Conservation (phyloP, 2,888 invertebrate genomes). For the Trachelus iudaicus region DNA sequence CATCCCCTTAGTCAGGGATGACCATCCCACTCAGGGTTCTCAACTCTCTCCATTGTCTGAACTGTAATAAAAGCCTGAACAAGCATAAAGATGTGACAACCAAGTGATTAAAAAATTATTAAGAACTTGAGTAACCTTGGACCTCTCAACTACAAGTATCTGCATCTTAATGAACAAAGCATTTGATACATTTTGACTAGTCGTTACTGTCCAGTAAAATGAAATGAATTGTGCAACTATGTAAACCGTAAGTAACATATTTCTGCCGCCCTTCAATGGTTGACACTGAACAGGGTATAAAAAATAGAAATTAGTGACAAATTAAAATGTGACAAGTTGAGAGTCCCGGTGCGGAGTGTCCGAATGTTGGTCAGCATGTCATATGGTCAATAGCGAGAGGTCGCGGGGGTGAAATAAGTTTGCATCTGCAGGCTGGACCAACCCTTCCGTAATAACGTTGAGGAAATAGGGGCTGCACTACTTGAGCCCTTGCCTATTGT, state of each 20-base stretch:
- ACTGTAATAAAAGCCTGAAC: not conserved
- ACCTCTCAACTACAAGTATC: not conserved
- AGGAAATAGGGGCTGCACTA: slow-evolving; percentile 46
- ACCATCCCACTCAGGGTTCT: slow-evolving; percentile 12
- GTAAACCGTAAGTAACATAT: not conserved
- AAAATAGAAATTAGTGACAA: not conserved
- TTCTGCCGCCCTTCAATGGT: not conserved
- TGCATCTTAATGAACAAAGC: not conserved
- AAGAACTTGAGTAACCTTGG: not conserved
- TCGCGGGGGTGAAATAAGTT: slow-evolving; percentile 48
- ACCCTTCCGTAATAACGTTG: slow-evolving; percentile 63
- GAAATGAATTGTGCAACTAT: not conserved
- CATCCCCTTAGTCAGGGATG: slow-evolving; percentile 8
- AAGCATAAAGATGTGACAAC: not conserved
- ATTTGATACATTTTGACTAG: not conserved
- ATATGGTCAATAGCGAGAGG: slow-evolving; percentile 62
- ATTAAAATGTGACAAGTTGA: not conserved
- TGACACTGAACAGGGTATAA: not conserved
- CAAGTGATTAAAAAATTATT: not conserved
- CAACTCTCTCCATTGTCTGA: not conserved
- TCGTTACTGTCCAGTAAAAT: not conserved
- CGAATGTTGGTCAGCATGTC: slow-evolving; percentile 65
- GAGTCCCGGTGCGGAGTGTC: slow-evolving; percentile 30
- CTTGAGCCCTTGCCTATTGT: slow-evolving; percentile 37
- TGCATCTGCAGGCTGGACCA: slow-evolving; percentile 58